These are phyloP conservation scores for Phalacrocorax pelagicus DNA, from an alignment of 2,113 vertebrate species.

Conservation along the genomic window DNA sequence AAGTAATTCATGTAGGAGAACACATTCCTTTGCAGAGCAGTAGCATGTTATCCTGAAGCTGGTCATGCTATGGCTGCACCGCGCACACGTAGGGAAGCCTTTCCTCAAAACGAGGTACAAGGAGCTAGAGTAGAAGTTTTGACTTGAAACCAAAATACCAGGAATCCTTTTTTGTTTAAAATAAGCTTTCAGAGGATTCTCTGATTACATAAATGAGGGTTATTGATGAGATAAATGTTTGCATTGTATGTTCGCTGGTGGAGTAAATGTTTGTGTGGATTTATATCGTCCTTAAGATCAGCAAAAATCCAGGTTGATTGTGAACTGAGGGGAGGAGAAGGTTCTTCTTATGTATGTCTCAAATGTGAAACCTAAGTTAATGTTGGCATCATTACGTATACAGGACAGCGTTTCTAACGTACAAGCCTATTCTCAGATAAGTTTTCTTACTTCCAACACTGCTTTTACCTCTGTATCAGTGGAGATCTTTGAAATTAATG, in stretches of 20 bases:
- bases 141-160: neutral
- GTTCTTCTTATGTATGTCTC: neutral
- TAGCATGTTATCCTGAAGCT: neutral
- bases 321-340: neutral
- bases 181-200: neutral
- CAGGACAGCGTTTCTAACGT: neutral
- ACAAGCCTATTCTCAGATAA: neutral
- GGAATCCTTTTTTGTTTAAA: neutral
- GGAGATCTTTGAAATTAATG: neutral
- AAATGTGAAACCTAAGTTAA: neutral
- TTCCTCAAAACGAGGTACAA: neutral
- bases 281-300: neutral
- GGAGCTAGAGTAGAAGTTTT: neutral
- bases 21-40: neutral
- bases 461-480: neutral
- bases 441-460: neutral
- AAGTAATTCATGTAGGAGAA: neutral
- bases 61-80: neutral
- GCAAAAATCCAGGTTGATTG: neutral
- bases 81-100: neutral
- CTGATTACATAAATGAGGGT: neutral
- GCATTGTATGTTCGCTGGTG: neutral
- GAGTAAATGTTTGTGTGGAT: neutral
- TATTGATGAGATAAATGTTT: neutral
- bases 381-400: neutral